These are phyloP conservation scores for Arctopsyche grandis DNA, from an alignment of 1,140 invertebrate species.

Conservation along the genomic window DNA sequence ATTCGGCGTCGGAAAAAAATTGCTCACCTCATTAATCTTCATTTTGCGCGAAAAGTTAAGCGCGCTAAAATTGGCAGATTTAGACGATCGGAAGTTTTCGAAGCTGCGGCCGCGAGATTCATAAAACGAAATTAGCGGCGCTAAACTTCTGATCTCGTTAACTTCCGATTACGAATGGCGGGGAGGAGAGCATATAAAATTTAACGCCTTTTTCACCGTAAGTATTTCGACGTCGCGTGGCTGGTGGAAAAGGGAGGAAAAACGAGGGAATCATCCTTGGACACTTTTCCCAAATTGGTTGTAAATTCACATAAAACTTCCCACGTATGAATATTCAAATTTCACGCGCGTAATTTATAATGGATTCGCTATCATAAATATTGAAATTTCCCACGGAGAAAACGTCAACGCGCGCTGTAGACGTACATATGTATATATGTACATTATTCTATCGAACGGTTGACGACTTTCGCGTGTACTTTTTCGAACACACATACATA, in stretches of 20 bases:
- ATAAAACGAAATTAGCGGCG: constrained; percentile 28
- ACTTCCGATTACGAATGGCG: constrained; percentile 18
- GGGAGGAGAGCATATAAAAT: constrained; percentile 2
- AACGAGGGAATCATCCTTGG: background rate
- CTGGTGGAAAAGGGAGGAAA: background rate
- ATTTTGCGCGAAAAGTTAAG: constrained; percentile 22
- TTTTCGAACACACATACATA: too few relatives aligned
- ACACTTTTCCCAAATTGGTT: background rate
- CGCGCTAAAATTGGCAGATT: constrained; percentile 29
- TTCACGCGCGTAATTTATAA: background rate
- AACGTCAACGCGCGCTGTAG: background rate
- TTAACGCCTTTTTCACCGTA: constrained; percentile 10
- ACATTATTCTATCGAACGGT: too few relatives aligned
- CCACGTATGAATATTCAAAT: constrained; percentile 11
- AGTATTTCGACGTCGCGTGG: background rate
- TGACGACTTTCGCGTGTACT: too few relatives aligned
- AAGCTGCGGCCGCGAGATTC: constrained; percentile 2
- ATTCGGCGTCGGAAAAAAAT: background rate
- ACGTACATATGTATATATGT: too few relatives aligned
- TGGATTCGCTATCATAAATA: background rate
- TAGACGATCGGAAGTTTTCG: constrained; percentile 24
- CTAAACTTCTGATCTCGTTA: constrained; percentile 29
- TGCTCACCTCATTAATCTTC: constrained; percentile 14
- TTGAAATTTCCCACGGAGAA: background rate
- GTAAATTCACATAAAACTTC: background rate